phyloP scores from a whole-genome alignment of 1,140 invertebrate species.

The Piezodorus guildinii region DNA sequence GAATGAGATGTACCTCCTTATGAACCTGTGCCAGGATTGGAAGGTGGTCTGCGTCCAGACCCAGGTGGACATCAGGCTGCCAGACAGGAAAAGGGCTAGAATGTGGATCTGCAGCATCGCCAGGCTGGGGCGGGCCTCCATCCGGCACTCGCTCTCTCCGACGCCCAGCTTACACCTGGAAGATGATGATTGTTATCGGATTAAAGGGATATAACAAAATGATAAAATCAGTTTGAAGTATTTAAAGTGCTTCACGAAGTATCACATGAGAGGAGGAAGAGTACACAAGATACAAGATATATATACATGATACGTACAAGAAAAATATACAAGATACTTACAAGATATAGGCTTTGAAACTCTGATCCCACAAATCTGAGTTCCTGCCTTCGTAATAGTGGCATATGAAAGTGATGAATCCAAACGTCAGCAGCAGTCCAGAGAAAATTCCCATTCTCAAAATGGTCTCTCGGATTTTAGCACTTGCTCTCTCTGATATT shows the following conservation, averaged over 20 bases:
- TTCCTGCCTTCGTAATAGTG: constrained; percentile 70
- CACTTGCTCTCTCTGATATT: constrained; percentile 63
- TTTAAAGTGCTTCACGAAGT: no score
- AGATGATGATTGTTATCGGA: constrained; percentile 19
- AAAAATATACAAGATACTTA: constrained; percentile 41
- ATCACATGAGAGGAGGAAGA: no score
- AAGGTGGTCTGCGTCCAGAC: constrained; percentile 76
- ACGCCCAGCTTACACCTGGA: constrained; percentile 43
- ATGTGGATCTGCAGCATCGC: constrained; percentile 70
- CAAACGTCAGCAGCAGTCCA: constrained; percentile 46
- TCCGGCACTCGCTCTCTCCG: constrained; percentile 42
- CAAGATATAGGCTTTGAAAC: constrained; percentile 66
- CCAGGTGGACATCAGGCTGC: constrained; percentile 84
- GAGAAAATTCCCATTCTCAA: constrained; percentile 62
- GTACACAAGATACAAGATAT: no score
- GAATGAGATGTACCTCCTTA: constrained; percentile 50
- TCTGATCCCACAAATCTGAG: constrained; percentile 56
- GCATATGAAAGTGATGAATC: constrained; percentile 64
- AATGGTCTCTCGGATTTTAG: constrained; percentile 73
- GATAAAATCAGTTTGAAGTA: no score
- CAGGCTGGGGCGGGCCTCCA: constrained; percentile 60
- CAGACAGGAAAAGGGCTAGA: constrained; percentile 66
- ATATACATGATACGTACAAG: neutral
- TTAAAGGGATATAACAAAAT: no score
- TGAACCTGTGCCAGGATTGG: constrained; percentile 70